A percentile compares a stretch with the other conserved stretches of the same genome.
phyloP scores from a whole-genome alignment of 2,888 invertebrate genomes.

The Ethmia dodecea region DNA sequence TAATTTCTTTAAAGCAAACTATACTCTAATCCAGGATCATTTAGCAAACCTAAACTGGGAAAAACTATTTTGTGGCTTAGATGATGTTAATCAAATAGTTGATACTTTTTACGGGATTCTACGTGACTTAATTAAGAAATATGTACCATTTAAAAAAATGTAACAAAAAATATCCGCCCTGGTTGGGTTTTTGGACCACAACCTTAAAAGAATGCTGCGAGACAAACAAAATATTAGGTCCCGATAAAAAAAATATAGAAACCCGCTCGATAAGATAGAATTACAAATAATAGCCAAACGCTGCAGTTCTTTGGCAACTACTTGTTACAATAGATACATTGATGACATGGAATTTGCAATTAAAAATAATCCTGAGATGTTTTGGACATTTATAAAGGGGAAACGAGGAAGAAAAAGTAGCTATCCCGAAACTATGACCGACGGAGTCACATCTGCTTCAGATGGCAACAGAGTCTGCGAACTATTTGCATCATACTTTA shows the following conservation, averaged over 20 bases:
- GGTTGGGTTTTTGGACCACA: too few relatives aligned
- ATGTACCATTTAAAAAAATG: too few relatives aligned
- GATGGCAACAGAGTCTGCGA: constrained; percentile 2
- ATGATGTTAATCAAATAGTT: too few relatives aligned
- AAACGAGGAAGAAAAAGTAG: constrained; percentile 2
- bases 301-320: background rate
- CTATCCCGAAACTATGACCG: background rate
- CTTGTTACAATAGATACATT: background rate
- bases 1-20: too few relatives aligned
- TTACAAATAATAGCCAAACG: background rate
- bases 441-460: background rate
- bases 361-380: background rate
- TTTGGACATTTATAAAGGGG: constrained; percentile 3
- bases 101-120: too few relatives aligned
- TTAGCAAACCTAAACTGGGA: too few relatives aligned
- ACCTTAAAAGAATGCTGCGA: background rate
- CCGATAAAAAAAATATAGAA: background rate
- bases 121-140: too few relatives aligned
- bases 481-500: constrained; percentile 2
- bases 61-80: too few relatives aligned
- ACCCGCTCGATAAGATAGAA: background rate
- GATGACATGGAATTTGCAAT: background rate
- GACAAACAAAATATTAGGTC: background rate
- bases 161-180: too few relatives aligned
- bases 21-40: too few relatives aligned